Percentiles rank a stretch among this genome's conserved stretches.
These are phyloP conservation scores for Dissostichus mawsoni DNA, from an alignment of 2,113 vertebrate genomes.

Conservation along the genomic window DNA sequence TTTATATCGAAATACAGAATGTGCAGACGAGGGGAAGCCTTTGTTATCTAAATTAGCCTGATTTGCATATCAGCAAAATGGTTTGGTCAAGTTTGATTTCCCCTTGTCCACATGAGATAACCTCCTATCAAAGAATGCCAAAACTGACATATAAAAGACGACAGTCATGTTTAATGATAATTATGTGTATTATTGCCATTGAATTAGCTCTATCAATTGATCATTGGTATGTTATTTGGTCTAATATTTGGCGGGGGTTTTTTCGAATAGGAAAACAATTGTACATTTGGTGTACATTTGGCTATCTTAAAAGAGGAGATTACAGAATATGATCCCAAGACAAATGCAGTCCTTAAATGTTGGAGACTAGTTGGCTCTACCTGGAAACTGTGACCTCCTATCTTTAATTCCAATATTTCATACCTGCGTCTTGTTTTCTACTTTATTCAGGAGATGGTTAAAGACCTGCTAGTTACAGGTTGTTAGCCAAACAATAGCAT, in stretches of 20 bases:
- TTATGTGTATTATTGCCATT: background rate
- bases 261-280: no score
- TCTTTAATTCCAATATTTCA: background rate
- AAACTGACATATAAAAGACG: slow-evolving; percentile 37
- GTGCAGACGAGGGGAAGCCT: slow-evolving; percentile 72
- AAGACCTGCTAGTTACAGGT: background rate
- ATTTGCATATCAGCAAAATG: slow-evolving; percentile 81
- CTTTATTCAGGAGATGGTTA: background rate
- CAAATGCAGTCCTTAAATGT: background rate
- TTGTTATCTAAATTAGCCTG: slow-evolving; percentile 74
- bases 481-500: background rate
- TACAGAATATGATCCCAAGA: background rate
- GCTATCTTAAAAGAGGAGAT: background rate
- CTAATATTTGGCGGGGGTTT: no score
- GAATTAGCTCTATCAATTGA: background rate
- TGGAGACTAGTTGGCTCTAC: background rate
- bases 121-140: slow-evolving; percentile 60
- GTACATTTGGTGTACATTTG: no score
- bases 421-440: background rate
- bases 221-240: background rate
- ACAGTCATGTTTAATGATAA: background rate
- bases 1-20: slow-evolving; percentile 79
- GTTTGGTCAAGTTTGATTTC: slow-evolving; percentile 77
- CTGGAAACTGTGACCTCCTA: background rate
- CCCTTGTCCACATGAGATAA: slow-evolving; percentile 64